Conservation (phyloP, 2,888 invertebrate genomes). For the Cybosia mesomella region DNA sequence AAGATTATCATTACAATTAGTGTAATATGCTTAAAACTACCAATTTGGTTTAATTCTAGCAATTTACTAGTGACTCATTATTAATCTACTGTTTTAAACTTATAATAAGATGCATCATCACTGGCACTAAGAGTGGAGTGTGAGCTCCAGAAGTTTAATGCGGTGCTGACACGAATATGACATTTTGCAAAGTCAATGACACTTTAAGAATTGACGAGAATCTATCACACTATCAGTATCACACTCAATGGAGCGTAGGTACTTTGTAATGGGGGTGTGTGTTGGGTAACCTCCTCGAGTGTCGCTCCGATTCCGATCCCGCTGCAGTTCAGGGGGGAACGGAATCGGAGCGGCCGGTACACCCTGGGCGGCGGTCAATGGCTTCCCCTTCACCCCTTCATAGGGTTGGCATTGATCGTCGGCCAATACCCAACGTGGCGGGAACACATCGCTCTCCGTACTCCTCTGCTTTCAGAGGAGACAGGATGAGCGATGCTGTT, state of each 20-base stretch:
- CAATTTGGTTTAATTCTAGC: conserved; percentile 43
- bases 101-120: neutral
- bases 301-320: too few species aligned
- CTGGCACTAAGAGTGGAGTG: neutral
- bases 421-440: too few species aligned
- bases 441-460: too few species aligned
- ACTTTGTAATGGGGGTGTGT: neutral
- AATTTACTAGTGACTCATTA: conserved; percentile 50
- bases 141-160: neutral
- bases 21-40: conserved; percentile 28
- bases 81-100: neutral
- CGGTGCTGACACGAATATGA: neutral
- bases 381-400: too few species aligned
- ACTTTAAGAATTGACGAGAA: conserved; percentile 1
- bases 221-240: neutral
- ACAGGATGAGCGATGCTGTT: too few species aligned
- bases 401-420: too few species aligned
- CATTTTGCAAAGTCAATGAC: neutral
- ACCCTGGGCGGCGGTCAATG: too few species aligned
- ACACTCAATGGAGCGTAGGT: neutral
- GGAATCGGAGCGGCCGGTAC: too few species aligned
- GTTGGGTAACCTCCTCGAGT: too few species aligned
- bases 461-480: too few species aligned
- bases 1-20: conserved; percentile 32
- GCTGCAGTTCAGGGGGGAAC: too few species aligned